Evolutionary conservation across 2,113 vertebrate genomes (phyloP).

Genomic region (Jaculus jaculus): DNA sequence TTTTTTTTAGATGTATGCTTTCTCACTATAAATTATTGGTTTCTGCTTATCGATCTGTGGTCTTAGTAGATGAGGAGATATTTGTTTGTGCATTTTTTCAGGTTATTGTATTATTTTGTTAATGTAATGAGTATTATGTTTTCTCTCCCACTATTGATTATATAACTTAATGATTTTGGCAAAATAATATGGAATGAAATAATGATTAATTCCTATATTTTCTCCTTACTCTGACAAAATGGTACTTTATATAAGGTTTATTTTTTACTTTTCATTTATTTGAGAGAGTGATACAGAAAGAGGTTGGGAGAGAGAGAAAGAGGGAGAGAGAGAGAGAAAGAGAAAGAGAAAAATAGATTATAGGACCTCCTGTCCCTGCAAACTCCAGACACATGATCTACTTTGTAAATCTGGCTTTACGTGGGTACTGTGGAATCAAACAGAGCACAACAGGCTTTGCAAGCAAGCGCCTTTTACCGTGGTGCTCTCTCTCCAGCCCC

Average conservation of each 20-base stretch:
- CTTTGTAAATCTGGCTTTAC: too few species aligned
- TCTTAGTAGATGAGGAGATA: not conserved
- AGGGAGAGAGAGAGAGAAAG: too few species aligned
- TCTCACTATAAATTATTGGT: slow-evolving; percentile 36
- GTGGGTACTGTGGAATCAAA: too few species aligned
- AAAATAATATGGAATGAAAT: not conserved
- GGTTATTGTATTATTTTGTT: not conserved
- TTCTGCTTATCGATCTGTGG: slow-evolving; percentile 28
- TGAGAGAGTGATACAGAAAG: too few species aligned
- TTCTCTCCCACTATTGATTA: not conserved
- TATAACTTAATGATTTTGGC: not conserved
- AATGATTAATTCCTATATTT: not conserved
- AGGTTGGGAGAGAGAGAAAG: too few species aligned
- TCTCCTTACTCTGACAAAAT: not conserved
- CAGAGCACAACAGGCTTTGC: too few species aligned
- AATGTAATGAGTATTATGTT: not conserved
- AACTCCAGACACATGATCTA: too few species aligned
- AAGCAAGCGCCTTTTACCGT: too few species aligned
- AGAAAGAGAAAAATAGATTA: too few species aligned
- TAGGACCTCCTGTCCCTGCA: too few species aligned
- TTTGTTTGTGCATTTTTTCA: not conserved
- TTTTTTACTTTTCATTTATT: not conserved
- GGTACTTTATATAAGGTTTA: not conserved
- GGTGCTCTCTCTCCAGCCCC: too few species aligned
- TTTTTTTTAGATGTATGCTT: not conserved